Evolutionary conservation across 2,797 vertebrate genomes (phyloP).

Genomic region (Micrastur ruficollis): DNA sequence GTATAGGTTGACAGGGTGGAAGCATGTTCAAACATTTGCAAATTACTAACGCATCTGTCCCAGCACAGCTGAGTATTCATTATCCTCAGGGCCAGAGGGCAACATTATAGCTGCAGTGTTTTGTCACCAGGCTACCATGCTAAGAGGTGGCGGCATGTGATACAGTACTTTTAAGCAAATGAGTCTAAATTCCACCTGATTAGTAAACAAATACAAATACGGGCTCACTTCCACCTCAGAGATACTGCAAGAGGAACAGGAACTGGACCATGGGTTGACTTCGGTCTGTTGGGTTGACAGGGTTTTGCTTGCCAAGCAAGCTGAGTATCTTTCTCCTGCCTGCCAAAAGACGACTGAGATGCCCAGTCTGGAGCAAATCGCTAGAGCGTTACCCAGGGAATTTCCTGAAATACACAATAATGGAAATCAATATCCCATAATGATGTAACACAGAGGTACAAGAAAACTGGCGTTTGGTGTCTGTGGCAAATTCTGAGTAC

Average conservation of each 20-base stretch:
- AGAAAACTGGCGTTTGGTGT: neutral
- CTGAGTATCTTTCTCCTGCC: neutral
- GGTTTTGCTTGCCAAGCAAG: neutral
- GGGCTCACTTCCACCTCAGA: neutral
- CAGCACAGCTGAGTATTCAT: neutral
- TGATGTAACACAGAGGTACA: neutral
- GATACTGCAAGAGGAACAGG: neutral
- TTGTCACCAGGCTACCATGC: neutral
- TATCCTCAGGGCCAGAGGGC: neutral
- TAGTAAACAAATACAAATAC: neutral
- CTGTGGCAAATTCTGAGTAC: neutral
- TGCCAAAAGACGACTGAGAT: neutral
- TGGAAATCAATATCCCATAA: constrained; percentile 51
- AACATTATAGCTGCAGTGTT: neutral
- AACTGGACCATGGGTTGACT: neutral
- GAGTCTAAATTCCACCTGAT: neutral
- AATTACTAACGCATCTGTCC: neutral
- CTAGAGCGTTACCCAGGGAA: neutral
- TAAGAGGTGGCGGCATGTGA: rapidly evolving
- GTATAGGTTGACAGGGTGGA: neutral
- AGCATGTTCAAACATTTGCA: neutral
- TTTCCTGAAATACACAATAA: constrained; percentile 17
- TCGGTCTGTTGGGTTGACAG: neutral
- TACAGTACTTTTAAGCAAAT: neutral
- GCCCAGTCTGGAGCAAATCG: neutral